These are phyloP conservation scores for Diaphora mendica DNA, from an alignment of 2,888 invertebrate species.

Conservation along the genomic window DNA sequence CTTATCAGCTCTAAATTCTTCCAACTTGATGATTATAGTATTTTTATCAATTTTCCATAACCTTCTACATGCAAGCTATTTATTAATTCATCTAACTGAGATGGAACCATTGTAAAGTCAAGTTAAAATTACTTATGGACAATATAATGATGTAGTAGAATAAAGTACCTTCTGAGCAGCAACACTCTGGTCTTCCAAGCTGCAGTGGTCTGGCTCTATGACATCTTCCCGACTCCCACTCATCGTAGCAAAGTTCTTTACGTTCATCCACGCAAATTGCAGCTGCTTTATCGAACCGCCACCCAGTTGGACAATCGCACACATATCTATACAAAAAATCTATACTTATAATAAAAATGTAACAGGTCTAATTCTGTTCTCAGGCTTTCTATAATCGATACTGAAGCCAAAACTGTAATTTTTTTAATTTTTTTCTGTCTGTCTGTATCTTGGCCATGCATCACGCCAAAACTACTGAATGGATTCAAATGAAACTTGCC, in stretches of 20 bases:
- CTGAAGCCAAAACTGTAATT: too few species aligned
- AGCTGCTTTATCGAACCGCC: conserved; percentile 88
- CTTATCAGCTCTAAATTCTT: too few species aligned
- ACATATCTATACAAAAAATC: conserved; percentile 82
- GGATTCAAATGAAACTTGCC: too few species aligned
- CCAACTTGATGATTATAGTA: not conserved
- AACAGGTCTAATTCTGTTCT: too few species aligned
- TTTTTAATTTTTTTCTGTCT: too few species aligned
- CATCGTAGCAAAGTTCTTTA: conserved; percentile 91
- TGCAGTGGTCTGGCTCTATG: conserved; percentile 75
- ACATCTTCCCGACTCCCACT: conserved; percentile 74
- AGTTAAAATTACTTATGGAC: not conserved
- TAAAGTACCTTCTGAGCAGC: conserved; percentile 76
- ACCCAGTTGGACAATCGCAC: conserved; percentile 93
- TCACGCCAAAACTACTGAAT: too few species aligned
- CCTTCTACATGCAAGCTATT: too few species aligned
- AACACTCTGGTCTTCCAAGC: conserved; percentile 75
- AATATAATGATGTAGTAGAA: not conserved
- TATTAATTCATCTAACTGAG: too few species aligned
- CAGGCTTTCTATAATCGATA: too few species aligned
- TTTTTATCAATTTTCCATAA: not conserved
- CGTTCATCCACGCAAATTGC: conserved; percentile 91
- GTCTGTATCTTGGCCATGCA: too few species aligned
- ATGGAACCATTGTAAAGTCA: too few species aligned
- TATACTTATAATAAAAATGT: too few species aligned